These are phyloP conservation scores for Sphyrna mokarran DNA, from an alignment of 2,113 vertebrate species.

Conservation along the genomic window DNA sequence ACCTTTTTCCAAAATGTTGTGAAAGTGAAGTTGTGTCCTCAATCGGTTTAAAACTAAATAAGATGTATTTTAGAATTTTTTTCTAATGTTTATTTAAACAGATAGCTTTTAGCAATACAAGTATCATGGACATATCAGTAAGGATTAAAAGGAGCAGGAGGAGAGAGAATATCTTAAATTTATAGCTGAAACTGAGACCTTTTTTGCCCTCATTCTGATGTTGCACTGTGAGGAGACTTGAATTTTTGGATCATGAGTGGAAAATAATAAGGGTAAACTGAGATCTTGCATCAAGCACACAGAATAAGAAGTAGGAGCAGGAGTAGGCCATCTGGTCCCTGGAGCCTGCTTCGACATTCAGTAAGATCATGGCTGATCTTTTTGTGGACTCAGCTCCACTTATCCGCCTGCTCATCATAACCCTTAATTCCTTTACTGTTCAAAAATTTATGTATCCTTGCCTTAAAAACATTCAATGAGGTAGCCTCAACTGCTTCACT, in stretches of 20 bases:
- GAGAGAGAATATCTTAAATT: background rate
- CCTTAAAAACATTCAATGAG: too few species aligned
- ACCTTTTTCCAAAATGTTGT: background rate
- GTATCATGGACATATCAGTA: background rate
- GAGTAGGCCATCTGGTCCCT: too few species aligned
- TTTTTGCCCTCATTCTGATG: background rate
- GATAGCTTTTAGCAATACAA: background rate
- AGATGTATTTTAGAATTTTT: background rate
- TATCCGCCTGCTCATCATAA: too few species aligned
- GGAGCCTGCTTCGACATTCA: too few species aligned
- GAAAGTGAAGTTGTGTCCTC: background rate
- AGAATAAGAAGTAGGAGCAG: too few species aligned
- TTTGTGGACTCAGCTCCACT: too few species aligned
- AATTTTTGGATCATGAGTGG: background rate
- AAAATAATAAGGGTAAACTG: background rate
- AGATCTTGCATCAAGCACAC: too few species aligned
- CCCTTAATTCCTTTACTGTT: too few species aligned
- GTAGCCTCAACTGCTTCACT: too few species aligned
- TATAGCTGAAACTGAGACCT: background rate
- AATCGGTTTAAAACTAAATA: background rate
- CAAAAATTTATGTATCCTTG: too few species aligned
- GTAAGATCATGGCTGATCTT: too few species aligned
- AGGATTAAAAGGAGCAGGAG: background rate
- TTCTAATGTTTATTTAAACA: background rate
- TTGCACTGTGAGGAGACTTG: background rate